Base-by-base conservation (phyloP, 2,888 invertebrate genomes). In the Cerceris ruficornis region DNA sequence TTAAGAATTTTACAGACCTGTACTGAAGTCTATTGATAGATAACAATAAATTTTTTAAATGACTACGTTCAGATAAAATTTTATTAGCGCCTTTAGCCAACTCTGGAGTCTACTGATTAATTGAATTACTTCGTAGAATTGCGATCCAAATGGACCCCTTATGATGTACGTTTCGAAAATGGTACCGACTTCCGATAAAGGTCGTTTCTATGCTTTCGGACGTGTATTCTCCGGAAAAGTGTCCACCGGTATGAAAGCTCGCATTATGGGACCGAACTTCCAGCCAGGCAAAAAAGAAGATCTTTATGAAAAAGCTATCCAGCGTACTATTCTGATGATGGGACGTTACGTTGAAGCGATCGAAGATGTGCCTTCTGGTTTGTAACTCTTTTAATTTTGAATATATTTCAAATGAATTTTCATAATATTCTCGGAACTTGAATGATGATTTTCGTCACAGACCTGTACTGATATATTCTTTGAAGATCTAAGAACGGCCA, bases 161-260 rank as follows among this genome's bases (percentile, higher is more conserved):
- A 99, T 99, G 99, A 99, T 99, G 99, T 99, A 99, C 95, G 95
- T 99, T 86, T 98, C 98, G 64, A 99, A 99, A 94, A 99, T 99
- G 99, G 99, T 99, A 93, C 99, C 99, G 86, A 99, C 99, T 14
- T 96, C 98, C 13, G 99, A 99, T 93, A 99, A 99, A 94, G 99
- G 99, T 81, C 97, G 99, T 92, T 99, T 99, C 96, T 99, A 99
- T 93, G 99, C 99, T 78, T 99, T 99, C 93, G 99, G 99, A 65
- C 98, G 99, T 93, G 99, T 99, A 43, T 99, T 99, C 95, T 97
- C 99, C 87, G 99, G 99, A 90, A 98, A 96, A 93, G 96, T 93
- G 28, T 87, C 88, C 85, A 98, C 98, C 71, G 98, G 98, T 73
- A 95, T 96, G 95, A 98, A 98, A 93, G 98, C 98, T 79, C 96